phyloP scores from a whole-genome alignment of 2,113 vertebrate species.

The Microcebus lehilahytsara region DNA sequence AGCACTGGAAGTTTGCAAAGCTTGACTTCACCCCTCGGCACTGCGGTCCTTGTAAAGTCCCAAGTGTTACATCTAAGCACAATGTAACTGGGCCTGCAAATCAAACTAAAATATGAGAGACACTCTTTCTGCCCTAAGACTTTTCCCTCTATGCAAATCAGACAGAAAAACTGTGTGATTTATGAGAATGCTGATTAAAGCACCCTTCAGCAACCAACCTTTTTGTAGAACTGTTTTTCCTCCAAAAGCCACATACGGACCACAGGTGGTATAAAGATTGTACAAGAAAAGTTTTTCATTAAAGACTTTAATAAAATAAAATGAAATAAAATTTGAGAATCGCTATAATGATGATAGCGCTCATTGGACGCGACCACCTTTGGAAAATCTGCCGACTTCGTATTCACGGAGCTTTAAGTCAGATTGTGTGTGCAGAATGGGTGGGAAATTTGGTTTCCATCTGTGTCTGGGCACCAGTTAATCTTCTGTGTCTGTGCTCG shows the following conservation, averaged over 20 bases:
- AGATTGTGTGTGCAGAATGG: background rate
- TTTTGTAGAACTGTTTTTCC: background rate
- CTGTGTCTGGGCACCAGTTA: background rate
- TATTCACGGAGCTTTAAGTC: background rate
- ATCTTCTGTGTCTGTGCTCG: background rate
- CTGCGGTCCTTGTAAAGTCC: background rate
- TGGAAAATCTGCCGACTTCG: background rate
- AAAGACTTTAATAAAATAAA: slow-evolving; percentile 4
- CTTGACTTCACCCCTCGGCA: background rate
- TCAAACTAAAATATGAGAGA: slow-evolving; percentile 44
- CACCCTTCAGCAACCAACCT: slow-evolving; percentile 9
- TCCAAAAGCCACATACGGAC: background rate
- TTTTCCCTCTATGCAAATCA: slow-evolving; percentile 2
- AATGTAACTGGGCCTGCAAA: slow-evolving; percentile 62
- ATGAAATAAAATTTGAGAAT: slow-evolving; percentile 17
- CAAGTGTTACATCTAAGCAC: background rate
- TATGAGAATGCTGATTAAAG: background rate
- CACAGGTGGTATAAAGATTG: background rate
- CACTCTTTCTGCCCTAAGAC: background rate
- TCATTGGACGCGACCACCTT: background rate
- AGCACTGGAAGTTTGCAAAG: background rate
- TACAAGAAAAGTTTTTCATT: background rate
- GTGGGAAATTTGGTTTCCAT: background rate
- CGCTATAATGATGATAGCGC: background rate
- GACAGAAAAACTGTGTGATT: slow-evolving; percentile 38